Evolutionary conservation across 2,797 vertebrate species (phyloP).

Genomic region (Enteromius anoplus): DNA sequence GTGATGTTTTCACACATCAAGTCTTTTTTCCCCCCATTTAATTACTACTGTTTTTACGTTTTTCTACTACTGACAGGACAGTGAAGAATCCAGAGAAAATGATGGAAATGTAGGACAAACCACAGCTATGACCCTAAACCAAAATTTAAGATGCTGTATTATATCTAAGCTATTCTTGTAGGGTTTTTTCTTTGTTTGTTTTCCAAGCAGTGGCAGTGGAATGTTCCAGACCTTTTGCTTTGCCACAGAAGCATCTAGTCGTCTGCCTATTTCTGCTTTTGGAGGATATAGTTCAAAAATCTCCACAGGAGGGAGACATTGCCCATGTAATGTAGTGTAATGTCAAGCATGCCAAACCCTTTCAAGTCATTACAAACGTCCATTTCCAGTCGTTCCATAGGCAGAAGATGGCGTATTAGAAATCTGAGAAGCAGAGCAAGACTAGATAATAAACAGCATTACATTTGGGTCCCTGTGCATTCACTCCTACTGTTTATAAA

Average conservation of each 20-base stretch:
- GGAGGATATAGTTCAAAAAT: neutral
- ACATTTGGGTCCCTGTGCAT: conserved; percentile 22
- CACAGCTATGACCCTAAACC: neutral
- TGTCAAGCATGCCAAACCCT: neutral
- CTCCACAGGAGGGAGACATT: conserved; percentile 44
- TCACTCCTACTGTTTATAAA: conserved; percentile 36
- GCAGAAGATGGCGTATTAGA: conserved; percentile 21
- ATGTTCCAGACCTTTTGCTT: neutral
- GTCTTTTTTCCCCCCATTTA: neutral
- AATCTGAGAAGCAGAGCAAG: conserved; percentile 34
- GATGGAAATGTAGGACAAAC: neutral
- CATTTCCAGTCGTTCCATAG: conserved; percentile 7
- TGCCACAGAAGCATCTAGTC: neutral
- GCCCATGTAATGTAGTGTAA: neutral
- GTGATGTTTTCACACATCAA: neutral
- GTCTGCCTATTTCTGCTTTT: neutral
- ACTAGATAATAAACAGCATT: conserved; percentile 30
- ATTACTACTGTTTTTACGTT: neutral
- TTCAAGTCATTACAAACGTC: neutral
- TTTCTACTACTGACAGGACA: neutral
- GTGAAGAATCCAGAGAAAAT: neutral
- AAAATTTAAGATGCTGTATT: neutral
- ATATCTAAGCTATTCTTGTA: neutral
- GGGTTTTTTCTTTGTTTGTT: neutral
- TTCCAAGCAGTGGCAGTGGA: neutral